A percentile compares a stretch with the other conserved stretches of the same genome.
Evolutionary conservation across 2,113 vertebrate genomes (phyloP).

Genomic region (Hydrolagus affinis): DNA sequence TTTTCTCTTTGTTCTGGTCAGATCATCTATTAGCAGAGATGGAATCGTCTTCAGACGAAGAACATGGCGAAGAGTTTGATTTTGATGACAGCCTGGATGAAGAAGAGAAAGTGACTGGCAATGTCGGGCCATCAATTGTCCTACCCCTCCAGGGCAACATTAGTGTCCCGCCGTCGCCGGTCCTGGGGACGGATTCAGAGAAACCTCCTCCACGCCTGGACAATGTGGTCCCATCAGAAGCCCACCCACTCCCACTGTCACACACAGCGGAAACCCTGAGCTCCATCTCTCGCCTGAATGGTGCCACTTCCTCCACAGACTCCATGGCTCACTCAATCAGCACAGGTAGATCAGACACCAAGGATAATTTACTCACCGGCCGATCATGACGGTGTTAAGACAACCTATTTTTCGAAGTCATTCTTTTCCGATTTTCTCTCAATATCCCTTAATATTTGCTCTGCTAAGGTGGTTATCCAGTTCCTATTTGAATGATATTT

Average conservation of each 20-base stretch:
- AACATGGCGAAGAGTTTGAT: conserved; percentile 19
- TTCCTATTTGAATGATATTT: too few relatives aligned
- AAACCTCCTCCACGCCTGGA: not conserved
- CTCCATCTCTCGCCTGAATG: not conserved
- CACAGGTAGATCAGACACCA: not conserved
- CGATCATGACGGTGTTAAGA: too few relatives aligned
- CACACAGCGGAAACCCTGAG: not conserved
- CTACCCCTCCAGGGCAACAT: too few relatives aligned
- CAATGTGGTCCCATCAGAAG: not conserved
- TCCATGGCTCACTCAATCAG: not conserved
- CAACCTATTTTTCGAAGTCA: too few relatives aligned
- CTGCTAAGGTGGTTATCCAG: too few relatives aligned
- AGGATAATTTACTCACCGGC: too few relatives aligned
- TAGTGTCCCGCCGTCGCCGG: not conserved
- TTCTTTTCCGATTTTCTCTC: too few relatives aligned
- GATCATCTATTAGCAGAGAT: not conserved
- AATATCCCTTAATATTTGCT: too few relatives aligned
- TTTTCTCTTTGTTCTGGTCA: not conserved
- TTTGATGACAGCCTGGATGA: conserved; percentile 6
- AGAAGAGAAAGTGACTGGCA: not conserved
- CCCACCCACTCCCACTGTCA: not conserved
- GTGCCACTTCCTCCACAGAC: not conserved
- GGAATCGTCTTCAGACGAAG: conserved; percentile 14
- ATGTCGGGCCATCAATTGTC: not conserved
- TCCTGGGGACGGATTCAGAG: not conserved